Evolutionary conservation across 2,797 vertebrate species (phyloP), one percentile per base, ranked within the genome.

Genomic region (Australoheros facetus): DNA sequence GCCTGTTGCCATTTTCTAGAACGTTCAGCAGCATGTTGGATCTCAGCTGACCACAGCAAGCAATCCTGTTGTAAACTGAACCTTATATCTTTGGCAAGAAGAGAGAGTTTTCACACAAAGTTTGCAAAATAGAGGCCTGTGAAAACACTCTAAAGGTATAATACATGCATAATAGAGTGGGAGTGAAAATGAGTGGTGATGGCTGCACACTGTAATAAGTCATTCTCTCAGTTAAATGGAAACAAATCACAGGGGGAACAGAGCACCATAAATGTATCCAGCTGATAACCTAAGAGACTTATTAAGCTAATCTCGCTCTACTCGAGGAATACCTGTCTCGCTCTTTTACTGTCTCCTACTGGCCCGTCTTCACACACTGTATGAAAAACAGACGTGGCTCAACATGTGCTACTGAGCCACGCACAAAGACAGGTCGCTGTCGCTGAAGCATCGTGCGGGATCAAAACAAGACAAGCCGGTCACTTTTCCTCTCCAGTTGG

Each of bases 391-490:
- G 71, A 37, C 37, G 37, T 37, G 37, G 37, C 37, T 3, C 13
- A 1, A 2, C 4, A 51, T 30, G n/a, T 73, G 66, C 76, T 69
- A 77, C 73, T 32, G 45, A 83, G 2, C 19, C 56, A 1, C 45
- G 60, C 56, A 54, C 53, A n/a, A n/a, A 71, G 80, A 78, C 66
- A 71, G 69, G 78, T 51, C 80, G 71, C 76, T 83, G 79, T 62
- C 54, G 28, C 70, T 16, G 70, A 71, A 77, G 79, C 45, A 0
- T 58, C 58, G 83, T 71, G 73, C 55, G 23, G 80, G 58, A 85
- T 87, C 82, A 80, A 84, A 89, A 90, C 83, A 60, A 70, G 76
- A 79, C 9, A 23, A 89, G 79, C 77, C 56, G 85, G 85, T 90
- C 81, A 75, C 71, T 71, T 78, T 80, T 72, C 39, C 75, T 84